Conservation (phyloP, 2,797 vertebrate species). For the Brachyrhaphis roseni region DNA sequence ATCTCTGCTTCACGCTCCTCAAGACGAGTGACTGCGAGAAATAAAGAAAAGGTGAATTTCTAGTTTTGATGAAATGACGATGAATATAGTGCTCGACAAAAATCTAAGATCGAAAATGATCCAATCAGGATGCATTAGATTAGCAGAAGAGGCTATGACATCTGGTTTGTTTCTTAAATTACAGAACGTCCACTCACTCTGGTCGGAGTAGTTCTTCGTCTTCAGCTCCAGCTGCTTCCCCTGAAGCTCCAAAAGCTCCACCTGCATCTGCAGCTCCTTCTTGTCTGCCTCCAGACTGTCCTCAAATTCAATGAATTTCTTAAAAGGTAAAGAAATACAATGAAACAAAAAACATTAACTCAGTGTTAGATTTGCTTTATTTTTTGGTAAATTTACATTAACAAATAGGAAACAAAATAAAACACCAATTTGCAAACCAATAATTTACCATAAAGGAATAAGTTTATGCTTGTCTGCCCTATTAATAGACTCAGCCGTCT, state of each 20-base stretch:
- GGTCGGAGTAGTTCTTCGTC: constrained; percentile 95
- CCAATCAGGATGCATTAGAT: background rate
- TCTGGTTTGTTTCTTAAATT: background rate
- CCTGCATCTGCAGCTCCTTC: constrained; percentile 94
- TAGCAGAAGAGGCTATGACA: background rate
- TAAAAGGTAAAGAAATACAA: background rate
- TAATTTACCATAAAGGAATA: too few species aligned
- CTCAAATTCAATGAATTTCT: constrained; percentile 99
- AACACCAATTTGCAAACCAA: too few species aligned
- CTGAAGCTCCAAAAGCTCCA: constrained; percentile 94
- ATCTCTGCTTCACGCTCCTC: constrained; percentile 97
- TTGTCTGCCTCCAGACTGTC: constrained; percentile 97
- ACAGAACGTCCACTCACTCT: constrained; percentile 84
- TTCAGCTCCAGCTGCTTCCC: constrained; percentile 95
- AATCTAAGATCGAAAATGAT: background rate
- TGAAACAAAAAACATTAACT: background rate
- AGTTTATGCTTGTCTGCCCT: too few species aligned
- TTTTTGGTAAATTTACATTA: too few species aligned
- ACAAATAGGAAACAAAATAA: too few species aligned
- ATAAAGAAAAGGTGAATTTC: constrained; percentile 3
- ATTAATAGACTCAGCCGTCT: too few species aligned
- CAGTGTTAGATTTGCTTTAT: too few species aligned
- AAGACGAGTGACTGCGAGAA: constrained; percentile 88
- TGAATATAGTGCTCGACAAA: background rate
- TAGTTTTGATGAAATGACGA: background rate